These are phyloP conservation scores for Encarsia formosa DNA, from an alignment of 2,888 invertebrate species.

Conservation along the genomic window DNA sequence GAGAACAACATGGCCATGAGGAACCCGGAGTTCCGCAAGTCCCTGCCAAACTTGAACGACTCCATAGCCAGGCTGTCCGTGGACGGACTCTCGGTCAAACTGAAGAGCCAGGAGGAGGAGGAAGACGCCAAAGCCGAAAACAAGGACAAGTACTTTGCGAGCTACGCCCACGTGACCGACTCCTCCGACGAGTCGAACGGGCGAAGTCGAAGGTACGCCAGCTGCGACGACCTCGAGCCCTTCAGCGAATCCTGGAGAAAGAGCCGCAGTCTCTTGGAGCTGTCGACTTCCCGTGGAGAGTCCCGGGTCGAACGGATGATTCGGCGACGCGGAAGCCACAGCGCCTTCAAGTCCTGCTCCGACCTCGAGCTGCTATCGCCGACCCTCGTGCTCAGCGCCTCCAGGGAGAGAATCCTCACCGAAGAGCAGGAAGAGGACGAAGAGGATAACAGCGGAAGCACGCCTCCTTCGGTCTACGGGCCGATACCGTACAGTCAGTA, in stretches of 20 bases:
- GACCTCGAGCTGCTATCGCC: slow-evolving; percentile 38
- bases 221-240: slow-evolving; percentile 32
- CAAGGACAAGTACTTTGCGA: slow-evolving; percentile 28
- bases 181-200: slow-evolving; percentile 24
- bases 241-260: slow-evolving; percentile 12
- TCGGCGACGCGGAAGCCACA: slow-evolving; percentile 6
- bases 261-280: slow-evolving; percentile 33
- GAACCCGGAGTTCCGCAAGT: slow-evolving; percentile 13
- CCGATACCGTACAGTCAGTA: slow-evolving; percentile 76
- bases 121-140: not conserved
- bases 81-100: not conserved
- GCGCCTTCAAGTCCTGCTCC: slow-evolving; percentile 33
- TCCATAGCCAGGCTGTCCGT: slow-evolving; percentile 19
- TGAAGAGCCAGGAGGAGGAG: not conserved
- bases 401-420: slow-evolving; percentile 18
- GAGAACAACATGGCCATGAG: not conserved
- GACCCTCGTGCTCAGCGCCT: slow-evolving; percentile 37
- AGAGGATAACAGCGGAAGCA: slow-evolving; percentile 49
- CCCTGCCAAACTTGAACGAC: slow-evolving; percentile 31
- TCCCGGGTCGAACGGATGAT: slow-evolving; percentile 22
- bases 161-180: slow-evolving; percentile 28
- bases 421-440: slow-evolving; percentile 26
- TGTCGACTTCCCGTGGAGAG: slow-evolving; percentile 24
- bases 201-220: slow-evolving; percentile 27
- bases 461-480: slow-evolving; percentile 71